Base-by-base conservation (phyloP, 1,140 invertebrate genomes). In the Lepidostoma basale region DNA sequence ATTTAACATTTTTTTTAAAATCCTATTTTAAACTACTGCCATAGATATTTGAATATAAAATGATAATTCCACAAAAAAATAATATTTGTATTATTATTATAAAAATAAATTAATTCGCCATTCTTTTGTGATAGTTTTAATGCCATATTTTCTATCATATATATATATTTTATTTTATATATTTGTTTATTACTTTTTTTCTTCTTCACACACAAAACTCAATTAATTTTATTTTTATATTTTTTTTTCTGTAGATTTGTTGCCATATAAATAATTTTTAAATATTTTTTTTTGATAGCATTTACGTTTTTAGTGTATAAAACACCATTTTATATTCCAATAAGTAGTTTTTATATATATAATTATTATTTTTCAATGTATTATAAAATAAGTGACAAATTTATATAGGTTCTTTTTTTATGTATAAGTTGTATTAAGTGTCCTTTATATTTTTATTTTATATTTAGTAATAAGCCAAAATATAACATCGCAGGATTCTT, bases 171-270 rank as follows among this genome's bases (percentile, higher is more conserved):
- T n/a, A n/a, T n/a, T n/a, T n/a, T n/a, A n/a, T n/a, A n/a, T n/a
- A n/a, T n/a, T n/a, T n/a, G n/a, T n/a, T n/a, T n/a, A n/a, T n/a
- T n/a, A n/a, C n/a, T n/a, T n/a, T n/a, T n/a, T n/a, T n/a, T n/a
- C n/a, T n/a, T n/a, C n/a, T n/a, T n/a, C n/a, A n/a, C n/a, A n/a
- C n/a, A n/a, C n/a, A n/a, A n/a, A n/a, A n/a, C n/a, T n/a, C n/a
- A n/a, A n/a, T n/a, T n/a, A n/a, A n/a, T n/a, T n/a, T n/a, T n/a
- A n/a, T n/a, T n/a, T n/a, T n/a, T n/a, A n/a, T n/a, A n/a, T n/a
- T n/a, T n/a, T n/a, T n/a, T n/a, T n/a, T n/a, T 49, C n/a, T 49
- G 45, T 49, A 49, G 25, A 49, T 49, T 49, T 49, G 45, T 49
- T 49, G 45, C 45, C 45, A 49, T 49, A 49, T 49, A 25, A 49